phyloP scores from a whole-genome alignment of 2,888 invertebrate species.

The Synergus umbraculus region DNA sequence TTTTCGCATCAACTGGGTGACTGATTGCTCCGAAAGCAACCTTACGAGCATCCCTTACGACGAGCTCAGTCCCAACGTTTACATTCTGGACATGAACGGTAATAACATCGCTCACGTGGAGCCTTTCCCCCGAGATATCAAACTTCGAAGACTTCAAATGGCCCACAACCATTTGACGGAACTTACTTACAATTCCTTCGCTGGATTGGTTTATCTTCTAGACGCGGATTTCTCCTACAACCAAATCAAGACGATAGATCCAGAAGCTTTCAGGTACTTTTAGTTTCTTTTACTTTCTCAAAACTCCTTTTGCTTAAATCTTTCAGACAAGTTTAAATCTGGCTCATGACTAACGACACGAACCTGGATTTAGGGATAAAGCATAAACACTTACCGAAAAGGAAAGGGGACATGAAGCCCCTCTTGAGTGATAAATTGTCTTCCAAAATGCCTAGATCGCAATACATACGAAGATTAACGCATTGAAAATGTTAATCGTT shows the following conservation, averaged over 20 bases:
- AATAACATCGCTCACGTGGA: slow-evolving; percentile 82
- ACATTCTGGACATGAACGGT: slow-evolving; percentile 85
- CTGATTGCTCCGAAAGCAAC: slow-evolving; percentile 87
- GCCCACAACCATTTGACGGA: slow-evolving; percentile 83
- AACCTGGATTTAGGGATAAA: background rate
- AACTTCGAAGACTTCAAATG: slow-evolving; percentile 84
- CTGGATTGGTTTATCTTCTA: slow-evolving; percentile 83
- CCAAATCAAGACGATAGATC: slow-evolving; percentile 82
- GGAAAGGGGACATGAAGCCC: background rate
- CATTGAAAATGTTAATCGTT: background rate
- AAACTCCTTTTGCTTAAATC: background rate
- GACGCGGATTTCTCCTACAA: slow-evolving; percentile 86
- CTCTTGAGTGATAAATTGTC: slow-evolving; percentile 1
- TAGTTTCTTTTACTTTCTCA: background rate
- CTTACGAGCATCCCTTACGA: slow-evolving; percentile 84
- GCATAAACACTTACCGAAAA: slow-evolving; percentile 1
- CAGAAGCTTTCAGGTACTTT: slow-evolving; percentile 83
- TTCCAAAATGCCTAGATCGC: background rate
- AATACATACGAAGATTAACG: background rate
- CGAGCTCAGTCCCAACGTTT: slow-evolving; percentile 84
- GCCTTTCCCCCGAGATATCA: slow-evolving; percentile 84
- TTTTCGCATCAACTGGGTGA: slow-evolving; percentile 87
- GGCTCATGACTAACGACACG: slow-evolving; percentile 18
- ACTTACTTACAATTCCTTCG: slow-evolving; percentile 82
- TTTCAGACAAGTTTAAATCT: slow-evolving; percentile 20